Evolutionary conservation across 2,113 vertebrate genomes (phyloP).

Genomic region (Labeo catla): DNA sequence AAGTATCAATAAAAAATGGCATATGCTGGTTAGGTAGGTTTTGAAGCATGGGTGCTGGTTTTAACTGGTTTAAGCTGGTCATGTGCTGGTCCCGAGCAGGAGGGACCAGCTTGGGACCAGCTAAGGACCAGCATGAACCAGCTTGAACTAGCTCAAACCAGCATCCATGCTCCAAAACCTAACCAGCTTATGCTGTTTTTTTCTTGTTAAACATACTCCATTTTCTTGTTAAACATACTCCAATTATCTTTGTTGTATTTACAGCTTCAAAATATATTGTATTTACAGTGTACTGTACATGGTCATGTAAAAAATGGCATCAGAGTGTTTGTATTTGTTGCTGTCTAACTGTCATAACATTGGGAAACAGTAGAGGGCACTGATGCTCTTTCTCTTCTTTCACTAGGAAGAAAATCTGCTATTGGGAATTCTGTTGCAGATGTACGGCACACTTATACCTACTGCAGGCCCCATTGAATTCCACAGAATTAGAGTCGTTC

Average conservation of each 20-base stretch:
- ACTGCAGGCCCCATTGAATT: not conserved
- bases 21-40: too few relatives aligned
- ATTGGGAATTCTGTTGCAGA: constrained; percentile 12
- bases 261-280: not conserved
- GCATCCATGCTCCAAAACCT: too few relatives aligned
- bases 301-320: not conserved
- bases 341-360: not conserved
- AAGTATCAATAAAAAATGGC: too few relatives aligned
- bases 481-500: not conserved
- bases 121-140: too few relatives aligned
- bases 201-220: not conserved
- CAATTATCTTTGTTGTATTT: not conserved
- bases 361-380: constrained; percentile 22
- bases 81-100: too few relatives aligned
- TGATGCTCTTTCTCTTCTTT: constrained; percentile 28
- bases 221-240: not conserved
- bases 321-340: not conserved
- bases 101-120: too few relatives aligned
- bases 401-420: not conserved
- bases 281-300: not conserved
- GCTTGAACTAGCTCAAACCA: too few relatives aligned
- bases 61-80: too few relatives aligned
- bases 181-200: too few relatives aligned
- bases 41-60: too few relatives aligned
- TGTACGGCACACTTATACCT: not conserved